phyloP scores from a whole-genome alignment of 2,113 vertebrate species.

The Sylvietta virens region DNA sequence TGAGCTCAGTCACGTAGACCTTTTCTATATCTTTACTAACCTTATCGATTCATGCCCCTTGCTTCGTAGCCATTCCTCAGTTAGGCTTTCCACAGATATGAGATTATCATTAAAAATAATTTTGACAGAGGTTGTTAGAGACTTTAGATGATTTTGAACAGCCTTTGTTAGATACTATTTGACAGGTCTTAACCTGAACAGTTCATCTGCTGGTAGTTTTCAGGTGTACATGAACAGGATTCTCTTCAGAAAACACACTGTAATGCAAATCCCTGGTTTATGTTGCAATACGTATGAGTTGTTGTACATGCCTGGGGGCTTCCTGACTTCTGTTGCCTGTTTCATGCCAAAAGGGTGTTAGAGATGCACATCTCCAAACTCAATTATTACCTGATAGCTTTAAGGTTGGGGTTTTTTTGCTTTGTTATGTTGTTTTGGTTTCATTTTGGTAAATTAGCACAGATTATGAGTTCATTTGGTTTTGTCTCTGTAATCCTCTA shows the following conservation, averaged over 20 bases:
- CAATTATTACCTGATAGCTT: neutral
- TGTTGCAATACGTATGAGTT: neutral
- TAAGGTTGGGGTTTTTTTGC: rapidly evolving
- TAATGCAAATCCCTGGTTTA: neutral
- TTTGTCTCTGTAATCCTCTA: neutral
- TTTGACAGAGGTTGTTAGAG: neutral
- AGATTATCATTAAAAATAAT: neutral
- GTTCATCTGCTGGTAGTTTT: neutral
- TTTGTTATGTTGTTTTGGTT: neutral
- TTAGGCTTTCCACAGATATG: too few species aligned
- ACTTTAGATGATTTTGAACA: neutral
- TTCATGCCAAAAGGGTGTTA: neutral
- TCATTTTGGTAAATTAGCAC: neutral
- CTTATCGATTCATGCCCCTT: too few species aligned
- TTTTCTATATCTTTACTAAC: too few species aligned
- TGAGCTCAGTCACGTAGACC: too few species aligned
- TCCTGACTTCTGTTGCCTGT: neutral
- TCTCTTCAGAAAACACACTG: neutral
- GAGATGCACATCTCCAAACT: neutral
- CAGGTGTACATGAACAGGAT: neutral
- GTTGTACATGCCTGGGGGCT: neutral
- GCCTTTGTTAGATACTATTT: neutral
- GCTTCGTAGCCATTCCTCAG: too few species aligned
- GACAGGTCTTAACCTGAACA: neutral
- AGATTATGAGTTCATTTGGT: neutral